A percentile compares a stretch with the other conserved stretches of the same genome.
phyloP scores from a whole-genome alignment of 2,113 vertebrate genomes.

The Tricholaema leucomelas region DNA sequence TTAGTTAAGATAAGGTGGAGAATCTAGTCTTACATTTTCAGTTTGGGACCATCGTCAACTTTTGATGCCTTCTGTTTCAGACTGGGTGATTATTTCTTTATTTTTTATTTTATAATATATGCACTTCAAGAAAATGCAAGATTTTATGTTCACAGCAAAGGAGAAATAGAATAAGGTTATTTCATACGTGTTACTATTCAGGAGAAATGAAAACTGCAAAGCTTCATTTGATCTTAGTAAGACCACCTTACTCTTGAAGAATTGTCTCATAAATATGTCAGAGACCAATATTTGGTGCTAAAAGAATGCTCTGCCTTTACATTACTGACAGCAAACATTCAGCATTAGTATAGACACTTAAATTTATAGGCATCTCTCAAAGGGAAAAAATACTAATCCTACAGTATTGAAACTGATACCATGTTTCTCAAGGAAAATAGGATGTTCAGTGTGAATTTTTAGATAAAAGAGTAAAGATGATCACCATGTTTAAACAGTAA shows the following conservation, averaged over 20 bases:
- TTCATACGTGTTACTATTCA: not conserved
- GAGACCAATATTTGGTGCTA: rapidly evolving
- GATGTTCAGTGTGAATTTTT: not conserved
- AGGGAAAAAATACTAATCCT: not conserved
- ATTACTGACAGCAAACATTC: not conserved
- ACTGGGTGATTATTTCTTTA: not conserved
- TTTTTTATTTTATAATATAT: not conserved
- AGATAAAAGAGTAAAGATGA: not conserved
- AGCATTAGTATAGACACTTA: not conserved
- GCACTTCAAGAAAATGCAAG: not conserved
- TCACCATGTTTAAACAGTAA: not conserved
- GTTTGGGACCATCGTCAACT: not conserved
- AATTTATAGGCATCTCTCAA: not conserved
- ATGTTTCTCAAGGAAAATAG: not conserved
- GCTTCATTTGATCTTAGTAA: not conserved
- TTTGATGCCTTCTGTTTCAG: not conserved
- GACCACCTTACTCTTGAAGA: not conserved
- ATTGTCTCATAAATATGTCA: not conserved
- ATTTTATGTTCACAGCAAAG: not conserved
- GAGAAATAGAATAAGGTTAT: not conserved
- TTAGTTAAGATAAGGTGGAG: not conserved
- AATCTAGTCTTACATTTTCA: not conserved
- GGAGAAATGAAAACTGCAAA: not conserved
- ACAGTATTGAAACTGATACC: not conserved
- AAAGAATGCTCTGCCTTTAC: not conserved